Evolutionary conservation across 2,797 vertebrate species (phyloP).

Genomic region (Lutra lutra): DNA sequence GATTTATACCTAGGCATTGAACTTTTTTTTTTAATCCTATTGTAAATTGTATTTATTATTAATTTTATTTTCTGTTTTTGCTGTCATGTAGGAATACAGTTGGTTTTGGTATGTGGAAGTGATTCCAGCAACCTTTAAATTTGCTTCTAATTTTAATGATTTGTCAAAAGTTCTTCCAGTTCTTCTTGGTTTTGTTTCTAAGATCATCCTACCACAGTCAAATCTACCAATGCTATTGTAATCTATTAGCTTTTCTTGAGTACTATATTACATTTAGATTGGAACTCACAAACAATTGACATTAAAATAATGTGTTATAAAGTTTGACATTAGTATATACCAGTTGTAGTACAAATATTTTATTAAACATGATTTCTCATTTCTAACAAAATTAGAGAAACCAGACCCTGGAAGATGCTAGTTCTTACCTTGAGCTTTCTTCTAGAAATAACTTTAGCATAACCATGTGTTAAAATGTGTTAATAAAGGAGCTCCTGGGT

Average conservation of each 20-base stretch:
- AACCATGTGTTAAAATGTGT: background rate
- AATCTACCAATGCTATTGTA: background rate
- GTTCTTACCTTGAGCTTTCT: background rate
- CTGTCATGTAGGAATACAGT: background rate
- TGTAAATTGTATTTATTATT: background rate
- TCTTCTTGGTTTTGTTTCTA: background rate
- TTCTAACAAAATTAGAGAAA: background rate
- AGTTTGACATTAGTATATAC: background rate
- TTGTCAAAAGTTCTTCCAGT: background rate
- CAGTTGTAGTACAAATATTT: background rate
- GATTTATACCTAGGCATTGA: background rate
- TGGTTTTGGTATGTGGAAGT: background rate
- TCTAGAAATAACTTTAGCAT: background rate
- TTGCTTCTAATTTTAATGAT: constrained; percentile 9
- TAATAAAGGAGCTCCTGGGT: no score
- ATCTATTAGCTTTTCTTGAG: background rate
- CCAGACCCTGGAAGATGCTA: background rate
- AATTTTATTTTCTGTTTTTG: background rate
- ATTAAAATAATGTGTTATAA: background rate
- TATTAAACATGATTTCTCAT: background rate
- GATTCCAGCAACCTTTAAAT: background rate
- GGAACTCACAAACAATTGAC: background rate
- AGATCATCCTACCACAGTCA: background rate
- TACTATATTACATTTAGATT: background rate
- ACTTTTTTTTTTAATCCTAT: background rate